These are phyloP conservation scores for Calonectris borealis DNA, from an alignment of 2,113 vertebrate species.

Conservation along the genomic window DNA sequence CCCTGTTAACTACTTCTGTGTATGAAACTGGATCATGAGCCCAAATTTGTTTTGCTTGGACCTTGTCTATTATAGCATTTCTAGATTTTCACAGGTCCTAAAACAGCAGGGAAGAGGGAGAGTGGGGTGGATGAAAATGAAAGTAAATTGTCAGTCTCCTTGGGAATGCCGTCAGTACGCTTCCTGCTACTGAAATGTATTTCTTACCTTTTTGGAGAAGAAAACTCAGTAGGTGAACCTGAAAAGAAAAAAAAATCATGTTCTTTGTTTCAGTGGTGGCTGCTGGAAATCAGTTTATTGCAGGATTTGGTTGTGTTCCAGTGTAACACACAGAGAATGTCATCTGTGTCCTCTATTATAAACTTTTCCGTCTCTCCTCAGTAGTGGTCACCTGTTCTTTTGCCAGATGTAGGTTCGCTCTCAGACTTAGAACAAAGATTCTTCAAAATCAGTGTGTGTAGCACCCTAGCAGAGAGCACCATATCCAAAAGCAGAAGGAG, in stretches of 20 bases:
- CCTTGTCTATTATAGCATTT: neutral
- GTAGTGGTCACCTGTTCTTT: neutral
- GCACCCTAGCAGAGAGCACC: neutral
- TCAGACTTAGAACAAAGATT: neutral
- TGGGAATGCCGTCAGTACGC: neutral
- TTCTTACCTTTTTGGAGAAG: neutral
- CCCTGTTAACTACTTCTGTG: neutral
- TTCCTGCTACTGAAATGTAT: neutral
- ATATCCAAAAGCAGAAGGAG: neutral
- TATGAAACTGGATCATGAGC: neutral
- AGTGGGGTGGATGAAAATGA: neutral
- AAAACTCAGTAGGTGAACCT: neutral
- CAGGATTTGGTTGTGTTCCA: neutral
- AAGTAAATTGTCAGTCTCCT: neutral
- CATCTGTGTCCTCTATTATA: accelerated
- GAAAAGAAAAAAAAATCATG: neutral
- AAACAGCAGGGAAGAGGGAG: neutral
- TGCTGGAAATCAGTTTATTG: neutral
- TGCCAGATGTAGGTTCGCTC: neutral
- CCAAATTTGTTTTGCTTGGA: neutral
- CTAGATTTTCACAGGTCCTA: neutral
- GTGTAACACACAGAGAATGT: neutral
- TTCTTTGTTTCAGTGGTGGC: neutral
- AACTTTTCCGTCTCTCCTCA: neutral
- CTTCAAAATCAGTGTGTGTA: neutral